Base-by-base conservation (phyloP, 2,113 vertebrate species). In the Gnathonemus longibarbis region DNA sequence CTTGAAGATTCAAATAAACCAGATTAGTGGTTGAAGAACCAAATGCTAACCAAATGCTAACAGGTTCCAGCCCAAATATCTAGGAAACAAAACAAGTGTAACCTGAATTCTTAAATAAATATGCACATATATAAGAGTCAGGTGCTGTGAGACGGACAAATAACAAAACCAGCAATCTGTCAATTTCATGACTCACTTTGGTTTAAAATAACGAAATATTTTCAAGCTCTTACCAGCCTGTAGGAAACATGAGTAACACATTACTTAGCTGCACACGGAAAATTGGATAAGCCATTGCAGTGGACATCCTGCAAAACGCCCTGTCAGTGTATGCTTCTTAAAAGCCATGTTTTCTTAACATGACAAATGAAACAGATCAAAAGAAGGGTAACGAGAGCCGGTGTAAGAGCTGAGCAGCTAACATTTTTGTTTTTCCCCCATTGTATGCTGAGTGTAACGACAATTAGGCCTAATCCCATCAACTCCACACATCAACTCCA, bases 341-440 rank as follows among this genome's bases (percentile, higher is more conserved):
- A 39, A 62, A 49, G 27, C n/a, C 19, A 21, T 87, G 56, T 90
- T 66, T 84, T 84, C 50, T 56, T 46, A 56, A 24, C 39, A 21
- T 89, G 74, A 86, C 58, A 66, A 90, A 90, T 35, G 17, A 84
- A 66, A 42, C 83, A 66, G 39, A 86, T 45, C 39, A 45, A 77
- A 49, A 31, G 42, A 42, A 70, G 15, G 53, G 87, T 27, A 9
- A 9, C 24, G 9, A 66, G 86, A 62, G 53, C 84, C 53, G n/a
- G 19, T 19, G 17, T 42, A 19, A 39, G 74, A 77, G 74, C 8
- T 19, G 11, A 77, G 74, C 9, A 19, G 31, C 74, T 77, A 39
- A 31, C 70, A 35, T 77, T 77, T 77, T 39, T 31, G 70, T 39
- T 77, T 77, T 17, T 15, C 70, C 31, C 70, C 31, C 3, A 39